Evolutionary conservation across 2,797 vertebrate species (phyloP), one percentile per base, ranked within the genome.

Genomic region (Neopelma chrysocephalum): DNA sequence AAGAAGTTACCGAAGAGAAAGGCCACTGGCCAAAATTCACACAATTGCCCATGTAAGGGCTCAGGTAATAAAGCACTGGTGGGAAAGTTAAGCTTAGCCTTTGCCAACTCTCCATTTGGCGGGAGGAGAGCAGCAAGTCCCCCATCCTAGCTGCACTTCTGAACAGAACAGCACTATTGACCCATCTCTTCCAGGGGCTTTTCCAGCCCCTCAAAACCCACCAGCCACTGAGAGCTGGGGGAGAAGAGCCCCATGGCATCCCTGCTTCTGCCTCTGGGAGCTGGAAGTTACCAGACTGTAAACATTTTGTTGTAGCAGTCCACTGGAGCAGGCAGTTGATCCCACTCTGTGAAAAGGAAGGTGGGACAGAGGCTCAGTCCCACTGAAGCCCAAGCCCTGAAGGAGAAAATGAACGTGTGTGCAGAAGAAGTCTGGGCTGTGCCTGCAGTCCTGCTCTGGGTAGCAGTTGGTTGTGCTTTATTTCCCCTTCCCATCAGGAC

Each of bases 1-100:
- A 95, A 95, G 60, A 51, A 93, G 81, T 87, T 89, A 97, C 83
- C 1, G 56, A 96, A 93, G 47, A 86, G 72, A 94, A 95, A 96
- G 93, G 94, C 95, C 92, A 64, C 94, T 38, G 68, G 96, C 95
- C 96, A 92, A 92, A 97, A 96, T 95, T 97, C 95, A 97, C 78
- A 90, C 73, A 60, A 87, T 12, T 87, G 93, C 96, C 94, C 86
- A 1, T 0, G 3, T 58, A 36, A 94, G 83, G 95, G 93, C 95
- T 95, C 90, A 81, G 91, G 94, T 87, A 94, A 93, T 96, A 97
- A 97, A 95, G 91, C 96, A 95, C 95, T 96, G 93, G 53, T 90
- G 84, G 93, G 92, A 89, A 92, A 91, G 68, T 78, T 65, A 94
- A 93, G 79, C 89, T 58, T 42, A 61, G 61, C 72, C 69, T 90